Base-by-base conservation (phyloP, 2,888 invertebrate genomes). In the Ptilodon capucinus region DNA sequence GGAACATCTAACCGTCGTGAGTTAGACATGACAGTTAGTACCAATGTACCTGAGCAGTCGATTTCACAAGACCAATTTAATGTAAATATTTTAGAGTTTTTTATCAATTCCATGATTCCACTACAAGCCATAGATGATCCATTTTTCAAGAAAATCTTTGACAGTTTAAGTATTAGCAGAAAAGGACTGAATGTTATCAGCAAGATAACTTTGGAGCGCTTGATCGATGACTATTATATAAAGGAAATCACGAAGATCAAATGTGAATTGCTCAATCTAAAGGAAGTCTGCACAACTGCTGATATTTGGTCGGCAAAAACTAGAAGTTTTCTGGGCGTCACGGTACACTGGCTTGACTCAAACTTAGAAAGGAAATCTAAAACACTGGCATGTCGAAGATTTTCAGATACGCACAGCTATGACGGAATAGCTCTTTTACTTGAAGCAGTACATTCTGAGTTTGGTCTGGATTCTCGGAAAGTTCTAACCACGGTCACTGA, bases 401-500 rank as follows among this genome's bases (percentile, higher is more conserved):
- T 48, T 28, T 18, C 23, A 43, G 47, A 43, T 18, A 43, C 47
- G 13, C 47, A 43, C 14, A 48, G 43, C 34, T 43, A 48, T 18
- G 43, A 43, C 14, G 11, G 40, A 34, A 48, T 48, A 18, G 40
- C 34, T 43, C 13, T 28, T 19, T 35, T 48, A 40, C 23, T 48
- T 7, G 35, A 42, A 34, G 32, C 6, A 19, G 14, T 41, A 11
- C 32, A 41, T 14, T 14, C 18, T 30, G 41, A 30, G 17, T 46
- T 46, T 40, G 46, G 30, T 14, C 21, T 50, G 2, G 30, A 40
- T 34, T 38, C 28, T 5, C 14, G 25, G 32, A 52, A 53, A 51
- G 48, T 53, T 25, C 17, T 56, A 18, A 32, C 53, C 8, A 40
- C 48, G n/a, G 42, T 57, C 17, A 51, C 53, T 28, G 56, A 57